Evolutionary conservation across 1,140 invertebrate species (phyloP).

Genomic region (Orius laevigatus): DNA sequence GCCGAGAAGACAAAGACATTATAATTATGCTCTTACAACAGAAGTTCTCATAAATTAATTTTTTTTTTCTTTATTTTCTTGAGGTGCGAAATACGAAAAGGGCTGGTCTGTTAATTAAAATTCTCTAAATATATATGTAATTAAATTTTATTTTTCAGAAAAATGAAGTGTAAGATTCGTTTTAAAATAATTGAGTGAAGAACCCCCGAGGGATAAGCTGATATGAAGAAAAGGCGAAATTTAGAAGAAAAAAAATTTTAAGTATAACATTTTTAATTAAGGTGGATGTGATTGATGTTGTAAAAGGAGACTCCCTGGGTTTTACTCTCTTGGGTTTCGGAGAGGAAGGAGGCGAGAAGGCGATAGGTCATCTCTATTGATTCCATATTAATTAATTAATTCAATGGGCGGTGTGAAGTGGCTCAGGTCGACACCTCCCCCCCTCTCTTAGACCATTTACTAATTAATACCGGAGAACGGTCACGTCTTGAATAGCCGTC

Average conservation of each 20-base stretch:
- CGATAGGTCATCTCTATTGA: too few relatives aligned
- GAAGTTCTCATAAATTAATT: conserved; percentile 10
- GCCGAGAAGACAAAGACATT: conserved; percentile 8
- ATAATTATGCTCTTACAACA: conserved; percentile 7
- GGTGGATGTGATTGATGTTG: too few relatives aligned
- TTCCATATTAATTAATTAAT: too few relatives aligned
- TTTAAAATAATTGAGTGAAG: not conserved
- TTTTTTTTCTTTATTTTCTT: conserved; percentile 1
- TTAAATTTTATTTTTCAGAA: conserved; percentile 1
- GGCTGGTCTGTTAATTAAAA: conserved; percentile 7
- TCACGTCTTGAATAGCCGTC: too few relatives aligned
- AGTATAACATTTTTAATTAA: not conserved
- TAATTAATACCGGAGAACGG: too few relatives aligned
- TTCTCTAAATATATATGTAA: conserved; percentile 1
- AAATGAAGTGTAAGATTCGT: not conserved
- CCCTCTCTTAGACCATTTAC: too few relatives aligned
- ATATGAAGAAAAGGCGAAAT: not conserved
- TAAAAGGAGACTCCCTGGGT: too few relatives aligned
- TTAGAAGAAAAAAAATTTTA: not conserved
- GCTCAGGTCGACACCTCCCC: too few relatives aligned
- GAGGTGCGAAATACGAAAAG: conserved; percentile 1
- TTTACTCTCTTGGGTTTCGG: too few relatives aligned
- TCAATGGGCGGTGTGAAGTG: too few relatives aligned
- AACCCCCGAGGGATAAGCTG: too few relatives aligned
- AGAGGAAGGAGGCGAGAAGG: too few relatives aligned